Evolutionary conservation across 2,888 invertebrate species (phyloP), one percentile per base, ranked within the genome.

Genomic region (Monochamus alternatus): DNA sequence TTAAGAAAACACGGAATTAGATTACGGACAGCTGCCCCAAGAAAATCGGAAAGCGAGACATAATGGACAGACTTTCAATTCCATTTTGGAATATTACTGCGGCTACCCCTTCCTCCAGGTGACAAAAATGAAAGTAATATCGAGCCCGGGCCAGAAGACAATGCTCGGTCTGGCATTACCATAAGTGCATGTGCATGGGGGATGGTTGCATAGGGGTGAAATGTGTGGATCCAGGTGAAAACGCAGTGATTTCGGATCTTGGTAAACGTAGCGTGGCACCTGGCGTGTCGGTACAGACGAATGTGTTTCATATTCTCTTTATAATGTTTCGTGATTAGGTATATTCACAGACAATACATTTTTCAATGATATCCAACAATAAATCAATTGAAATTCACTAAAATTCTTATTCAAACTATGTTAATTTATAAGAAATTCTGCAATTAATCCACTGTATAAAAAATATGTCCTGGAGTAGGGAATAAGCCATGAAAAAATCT

Each of bases 51-150:
- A 74, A 68, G 71, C 72, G 64, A 73, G 67, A 47, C 44, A 22
- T 67, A 71, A 67, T 67, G 67, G 51, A n/a, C 60, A 60, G 73
- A 77, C 77, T 77, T 77, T 77, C 77, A 69, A 62, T 74, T 63
- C 12, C 43, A 76, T 47, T 47, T 22, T 47, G 67, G 67, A 66
- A 62, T 67, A 68, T 71, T 67, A 72, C 60, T 59, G 65, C 60
- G 38, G 67, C 75, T 64, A 72, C 77, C 77, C 66, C 73, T 77
- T 75, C 77, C 68, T 66, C 77, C 77, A 77, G 77, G 77, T 77
- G 77, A 77, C 75, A 73, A 75, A 75, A 75, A 69, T 73, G 68
- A 73, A 77, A 77, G 72, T 77, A 77, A 76, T 76, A 71, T 71
- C 58, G 44, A 75, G 65, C 60, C 72, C 68, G 62, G 59, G 51